Evolutionary conservation across 1,140 invertebrate genomes (phyloP).

Genomic region (Sminthurinus signatus): DNA sequence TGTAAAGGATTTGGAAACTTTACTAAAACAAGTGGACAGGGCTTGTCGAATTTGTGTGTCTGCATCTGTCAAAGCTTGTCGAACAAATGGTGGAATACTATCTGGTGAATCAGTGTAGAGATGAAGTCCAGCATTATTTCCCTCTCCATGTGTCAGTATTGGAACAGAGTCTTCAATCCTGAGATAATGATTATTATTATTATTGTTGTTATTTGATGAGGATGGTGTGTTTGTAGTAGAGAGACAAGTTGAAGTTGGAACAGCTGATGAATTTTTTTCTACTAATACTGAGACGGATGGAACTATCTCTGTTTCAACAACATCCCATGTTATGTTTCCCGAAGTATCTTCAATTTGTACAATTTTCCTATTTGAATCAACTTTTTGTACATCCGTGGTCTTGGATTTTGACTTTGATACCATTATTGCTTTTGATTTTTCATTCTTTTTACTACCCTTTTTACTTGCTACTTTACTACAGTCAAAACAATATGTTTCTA

Average conservation of each 20-base stretch:
- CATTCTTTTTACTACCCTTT: too few relatives aligned
- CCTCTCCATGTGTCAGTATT: background rate
- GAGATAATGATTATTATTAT: too few relatives aligned
- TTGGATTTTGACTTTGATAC: too few relatives aligned
- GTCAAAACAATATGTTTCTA: too few relatives aligned
- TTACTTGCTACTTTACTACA: too few relatives aligned
- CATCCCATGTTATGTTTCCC: background rate
- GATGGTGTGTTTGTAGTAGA: too few relatives aligned
- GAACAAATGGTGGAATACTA: background rate
- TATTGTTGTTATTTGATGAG: too few relatives aligned
- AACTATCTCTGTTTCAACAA: background rate
- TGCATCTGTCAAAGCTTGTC: conserved; percentile 1
- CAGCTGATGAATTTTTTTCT: too few relatives aligned
- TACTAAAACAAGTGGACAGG: conserved; percentile 1
- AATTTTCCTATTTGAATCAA: conserved; percentile 1
- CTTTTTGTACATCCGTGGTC: too few relatives aligned
- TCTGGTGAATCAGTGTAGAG: background rate
- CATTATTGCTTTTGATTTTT: too few relatives aligned
- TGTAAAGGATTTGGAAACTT: background rate
- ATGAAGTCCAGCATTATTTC: background rate
- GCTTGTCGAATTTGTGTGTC: conserved; percentile 1
- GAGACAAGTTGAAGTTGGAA: too few relatives aligned
- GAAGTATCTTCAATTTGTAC: background rate
- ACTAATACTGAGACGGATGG: too few relatives aligned
- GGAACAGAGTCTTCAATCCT: background rate